phyloP scores from a whole-genome alignment of 2,113 vertebrate species.

The Carettochelys insculpta region DNA sequence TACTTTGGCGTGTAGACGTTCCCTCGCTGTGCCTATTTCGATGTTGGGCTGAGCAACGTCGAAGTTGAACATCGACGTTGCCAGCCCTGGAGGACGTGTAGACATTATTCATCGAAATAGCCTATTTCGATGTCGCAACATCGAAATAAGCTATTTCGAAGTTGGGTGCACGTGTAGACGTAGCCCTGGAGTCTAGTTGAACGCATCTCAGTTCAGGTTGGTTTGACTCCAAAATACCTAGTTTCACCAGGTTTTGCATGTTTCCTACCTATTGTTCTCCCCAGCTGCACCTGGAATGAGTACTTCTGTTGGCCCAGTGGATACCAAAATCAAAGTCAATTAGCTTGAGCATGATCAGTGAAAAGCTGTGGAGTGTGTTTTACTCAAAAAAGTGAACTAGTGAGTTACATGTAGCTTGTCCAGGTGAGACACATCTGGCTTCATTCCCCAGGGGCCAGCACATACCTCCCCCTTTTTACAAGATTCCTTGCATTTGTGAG shows the following conservation, averaged over 20 bases:
- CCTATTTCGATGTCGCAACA: too few species aligned
- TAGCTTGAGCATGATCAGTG: slow-evolving; percentile 15
- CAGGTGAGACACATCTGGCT: slow-evolving; percentile 60
- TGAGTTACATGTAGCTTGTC: slow-evolving; percentile 58
- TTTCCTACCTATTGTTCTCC: background rate
- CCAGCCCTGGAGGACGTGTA: too few species aligned
- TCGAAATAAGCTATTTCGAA: too few species aligned
- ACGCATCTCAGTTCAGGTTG: background rate
- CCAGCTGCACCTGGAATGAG: slow-evolving; percentile 1
- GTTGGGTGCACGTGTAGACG: too few species aligned
- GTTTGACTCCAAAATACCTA: background rate
- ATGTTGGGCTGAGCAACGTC: too few species aligned
- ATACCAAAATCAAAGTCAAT: slow-evolving; percentile 42
- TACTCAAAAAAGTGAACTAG: slow-evolving; percentile 32
- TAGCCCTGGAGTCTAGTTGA: too few species aligned
- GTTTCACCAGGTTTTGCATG: background rate
- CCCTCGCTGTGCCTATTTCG: too few species aligned
- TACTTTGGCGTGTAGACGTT: too few species aligned
- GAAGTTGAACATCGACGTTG: too few species aligned
- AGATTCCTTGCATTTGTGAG: slow-evolving; percentile 63
- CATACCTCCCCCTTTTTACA: slow-evolving; percentile 64
- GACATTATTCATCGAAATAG: too few species aligned
- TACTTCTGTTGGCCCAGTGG: background rate
- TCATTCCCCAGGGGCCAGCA: slow-evolving; percentile 57
- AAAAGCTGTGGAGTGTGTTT: slow-evolving; percentile 50